Conservation (phyloP, 2,797 vertebrate species). For the Apogon hyalosoma region DNA sequence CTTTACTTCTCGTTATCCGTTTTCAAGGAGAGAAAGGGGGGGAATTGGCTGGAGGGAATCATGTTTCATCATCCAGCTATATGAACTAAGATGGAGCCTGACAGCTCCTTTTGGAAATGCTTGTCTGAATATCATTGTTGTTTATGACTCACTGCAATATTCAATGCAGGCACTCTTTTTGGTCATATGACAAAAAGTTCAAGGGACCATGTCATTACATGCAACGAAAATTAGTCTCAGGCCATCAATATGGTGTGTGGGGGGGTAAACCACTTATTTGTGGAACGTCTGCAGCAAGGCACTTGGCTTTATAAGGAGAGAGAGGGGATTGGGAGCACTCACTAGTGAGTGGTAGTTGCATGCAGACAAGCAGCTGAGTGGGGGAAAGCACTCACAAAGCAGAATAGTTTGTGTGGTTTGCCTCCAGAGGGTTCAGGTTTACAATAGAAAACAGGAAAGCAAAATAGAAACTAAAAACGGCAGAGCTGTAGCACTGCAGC, state of each 20-base stretch:
- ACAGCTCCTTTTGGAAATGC: slow-evolving; percentile 61
- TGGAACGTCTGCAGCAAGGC: slow-evolving; percentile 65
- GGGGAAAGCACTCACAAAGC: slow-evolving; percentile 62
- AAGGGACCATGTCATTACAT: slow-evolving; percentile 68
- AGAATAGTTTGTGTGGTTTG: slow-evolving; percentile 49
- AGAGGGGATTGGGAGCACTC: slow-evolving; percentile 72
- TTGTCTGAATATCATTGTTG: slow-evolving; percentile 53
- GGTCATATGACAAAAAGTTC: slow-evolving; percentile 51
- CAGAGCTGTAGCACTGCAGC: slow-evolving; percentile 31
- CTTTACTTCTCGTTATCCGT: slow-evolving; percentile 69
- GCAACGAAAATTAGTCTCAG: slow-evolving; percentile 68
- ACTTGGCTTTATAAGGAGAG: slow-evolving; percentile 73
- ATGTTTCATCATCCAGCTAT: slow-evolving; percentile 75
- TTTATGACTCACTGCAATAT: slow-evolving; percentile 44
- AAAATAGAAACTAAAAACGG: slow-evolving; percentile 59
- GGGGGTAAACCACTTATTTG: slow-evolving; percentile 71
- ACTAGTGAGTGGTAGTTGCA: slow-evolving; percentile 66
- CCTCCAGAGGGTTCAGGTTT: slow-evolving; percentile 70
- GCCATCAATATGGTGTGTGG: slow-evolving; percentile 44
- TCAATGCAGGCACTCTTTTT: slow-evolving; percentile 27
- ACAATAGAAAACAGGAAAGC: slow-evolving; percentile 56
- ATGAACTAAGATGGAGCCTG: slow-evolving; percentile 61
- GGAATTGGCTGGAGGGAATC: slow-evolving; percentile 66
- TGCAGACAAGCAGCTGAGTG: slow-evolving; percentile 64
- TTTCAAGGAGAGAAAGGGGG: slow-evolving; percentile 65